These are phyloP conservation scores for Bos taurus DNA, from an alignment of 2,113 vertebrate genomes.

Conservation along the genomic window ARS-UCD2.0 NC_037343.1:1145001-1145500, in stretches of 20 bases:
- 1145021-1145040: neutral
- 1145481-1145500: neutral
- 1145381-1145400: neutral
- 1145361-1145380: neutral
- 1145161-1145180: neutral
- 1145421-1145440: neutral
- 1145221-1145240: neutral
- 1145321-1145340: neutral
- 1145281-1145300: neutral
- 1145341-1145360: neutral
- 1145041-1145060: neutral
- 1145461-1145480: neutral
- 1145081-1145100: neutral
- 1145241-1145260: neutral
- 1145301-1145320: neutral
- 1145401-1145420: fast-evolving
- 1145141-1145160: neutral
- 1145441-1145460: neutral
- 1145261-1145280: neutral
- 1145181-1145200: neutral
- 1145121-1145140: neutral
- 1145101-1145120: neutral
- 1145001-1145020: neutral
- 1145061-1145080: neutral
- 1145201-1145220: neutral